Percentiles rank a stretch among this genome's conserved stretches.
These are phyloP conservation scores for Climacteris rufus DNA, from an alignment of 2,113 vertebrate genomes.

Conservation along the genomic window DNA sequence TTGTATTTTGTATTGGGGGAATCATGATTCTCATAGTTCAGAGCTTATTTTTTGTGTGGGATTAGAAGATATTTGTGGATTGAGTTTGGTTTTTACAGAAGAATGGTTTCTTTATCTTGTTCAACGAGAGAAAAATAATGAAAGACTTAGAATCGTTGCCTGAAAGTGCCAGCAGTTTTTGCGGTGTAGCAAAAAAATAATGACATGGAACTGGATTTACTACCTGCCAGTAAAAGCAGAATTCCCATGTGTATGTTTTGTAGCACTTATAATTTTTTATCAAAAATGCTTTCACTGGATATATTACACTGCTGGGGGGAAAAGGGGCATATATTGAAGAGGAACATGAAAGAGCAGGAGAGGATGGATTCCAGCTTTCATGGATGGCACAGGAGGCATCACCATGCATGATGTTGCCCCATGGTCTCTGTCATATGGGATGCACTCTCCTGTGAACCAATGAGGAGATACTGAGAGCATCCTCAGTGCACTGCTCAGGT, in stretches of 20 bases:
- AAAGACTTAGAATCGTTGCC: neutral
- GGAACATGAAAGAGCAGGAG: neutral
- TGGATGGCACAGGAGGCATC: neutral
- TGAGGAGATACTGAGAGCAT: neutral
- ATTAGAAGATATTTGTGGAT: neutral
- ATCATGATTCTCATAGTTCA: neutral
- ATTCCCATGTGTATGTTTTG: neutral
- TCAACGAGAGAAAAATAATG: neutral
- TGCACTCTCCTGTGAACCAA: rapidly evolving
- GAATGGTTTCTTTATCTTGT: neutral
- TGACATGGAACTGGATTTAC: neutral
- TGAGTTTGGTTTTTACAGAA: neutral
- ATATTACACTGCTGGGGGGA: neutral
- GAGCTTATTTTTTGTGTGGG: neutral
- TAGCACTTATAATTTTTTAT: neutral
- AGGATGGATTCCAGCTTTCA: neutral
- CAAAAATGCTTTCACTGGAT: neutral
- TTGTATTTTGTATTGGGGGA: neutral
- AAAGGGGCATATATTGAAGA: neutral
- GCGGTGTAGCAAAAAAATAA: neutral
- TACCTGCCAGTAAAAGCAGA: neutral
- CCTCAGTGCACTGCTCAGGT: neutral
- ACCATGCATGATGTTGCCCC: neutral
- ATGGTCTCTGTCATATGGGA: neutral
- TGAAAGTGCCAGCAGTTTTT: neutral